phyloP scores from a whole-genome alignment of 1,140 invertebrate species.

The Matsumurasca onukii region DNA sequence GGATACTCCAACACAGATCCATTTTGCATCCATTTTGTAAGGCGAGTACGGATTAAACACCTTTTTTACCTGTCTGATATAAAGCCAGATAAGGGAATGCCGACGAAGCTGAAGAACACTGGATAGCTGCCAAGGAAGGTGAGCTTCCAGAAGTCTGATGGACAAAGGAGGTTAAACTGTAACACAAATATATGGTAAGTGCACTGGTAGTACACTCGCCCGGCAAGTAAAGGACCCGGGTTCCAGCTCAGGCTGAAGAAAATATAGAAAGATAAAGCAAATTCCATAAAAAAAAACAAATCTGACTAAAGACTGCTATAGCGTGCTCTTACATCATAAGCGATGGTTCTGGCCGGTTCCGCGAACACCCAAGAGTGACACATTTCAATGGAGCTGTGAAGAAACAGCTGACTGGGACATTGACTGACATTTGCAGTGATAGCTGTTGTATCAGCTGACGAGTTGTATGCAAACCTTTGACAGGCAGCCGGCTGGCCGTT shows the following conservation, averaged over 20 bases:
- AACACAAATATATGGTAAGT: too few relatives aligned
- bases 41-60: background rate
- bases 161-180: slow-evolving; percentile 58
- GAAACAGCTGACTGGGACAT: background rate
- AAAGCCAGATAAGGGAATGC: slow-evolving; percentile 57
- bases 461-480: background rate
- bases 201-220: too few relatives aligned
- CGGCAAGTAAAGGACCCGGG: too few relatives aligned
- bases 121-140: slow-evolving; percentile 62
- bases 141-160: slow-evolving; percentile 61
- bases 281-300: too few relatives aligned
- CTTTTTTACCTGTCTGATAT: slow-evolving; percentile 56
- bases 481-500: background rate
- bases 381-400: background rate
- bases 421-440: too few relatives aligned
- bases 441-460: too few relatives aligned
- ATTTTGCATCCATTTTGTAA: background rate
- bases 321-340: slow-evolving; percentile 1
- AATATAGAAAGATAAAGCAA: too few relatives aligned
- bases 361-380: slow-evolving; percentile 3
- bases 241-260: too few relatives aligned
- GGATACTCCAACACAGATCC: too few relatives aligned
- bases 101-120: slow-evolving; percentile 59
- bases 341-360: background rate
- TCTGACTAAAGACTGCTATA: too few relatives aligned